Conservation (phyloP, 2,888 invertebrate genomes). For the Pycnomerus fuliginosus region DNA sequence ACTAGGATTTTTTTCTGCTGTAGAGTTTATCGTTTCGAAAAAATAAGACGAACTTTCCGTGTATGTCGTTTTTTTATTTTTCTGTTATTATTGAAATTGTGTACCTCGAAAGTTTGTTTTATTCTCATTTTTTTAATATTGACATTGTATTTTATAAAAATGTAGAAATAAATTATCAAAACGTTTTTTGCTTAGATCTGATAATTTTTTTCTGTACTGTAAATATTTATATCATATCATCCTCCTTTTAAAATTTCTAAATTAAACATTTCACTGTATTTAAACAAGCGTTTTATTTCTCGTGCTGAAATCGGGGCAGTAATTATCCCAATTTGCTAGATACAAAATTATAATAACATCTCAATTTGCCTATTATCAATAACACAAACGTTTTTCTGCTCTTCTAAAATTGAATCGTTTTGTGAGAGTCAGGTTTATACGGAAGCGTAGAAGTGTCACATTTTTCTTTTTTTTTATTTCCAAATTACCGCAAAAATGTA, state of each 20-base stretch:
- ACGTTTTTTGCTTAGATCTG: slow-evolving; percentile 48
- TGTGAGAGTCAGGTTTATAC: neutral
- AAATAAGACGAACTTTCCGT: slow-evolving; percentile 33
- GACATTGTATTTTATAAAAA: slow-evolving; percentile 28
- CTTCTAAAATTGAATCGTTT: neutral
- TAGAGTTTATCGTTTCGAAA: slow-evolving; percentile 34
- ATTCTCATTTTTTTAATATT: slow-evolving; percentile 41
- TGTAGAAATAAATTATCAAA: slow-evolving; percentile 13
- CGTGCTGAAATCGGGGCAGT: neutral
- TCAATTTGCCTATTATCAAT: too few relatives aligned
- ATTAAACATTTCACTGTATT: slow-evolving; percentile 64
- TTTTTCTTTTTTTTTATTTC: too few relatives aligned
- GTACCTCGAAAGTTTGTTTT: slow-evolving; percentile 41
- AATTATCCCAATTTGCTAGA: neutral
- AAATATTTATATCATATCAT: slow-evolving; percentile 70
- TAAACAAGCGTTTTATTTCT: slow-evolving; percentile 40
- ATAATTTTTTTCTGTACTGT: slow-evolving; percentile 53
- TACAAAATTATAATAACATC: too few relatives aligned
- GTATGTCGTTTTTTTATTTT: slow-evolving; percentile 10
- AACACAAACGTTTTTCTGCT: neutral
- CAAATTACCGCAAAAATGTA: too few relatives aligned
- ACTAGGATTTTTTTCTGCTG: slow-evolving; percentile 47
- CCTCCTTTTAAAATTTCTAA: slow-evolving; percentile 79
- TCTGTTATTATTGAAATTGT: slow-evolving; percentile 5
- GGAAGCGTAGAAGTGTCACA: too few relatives aligned